Base-by-base conservation (phyloP, 2,113 vertebrate species). In the Sardina pilchardus region DNA sequence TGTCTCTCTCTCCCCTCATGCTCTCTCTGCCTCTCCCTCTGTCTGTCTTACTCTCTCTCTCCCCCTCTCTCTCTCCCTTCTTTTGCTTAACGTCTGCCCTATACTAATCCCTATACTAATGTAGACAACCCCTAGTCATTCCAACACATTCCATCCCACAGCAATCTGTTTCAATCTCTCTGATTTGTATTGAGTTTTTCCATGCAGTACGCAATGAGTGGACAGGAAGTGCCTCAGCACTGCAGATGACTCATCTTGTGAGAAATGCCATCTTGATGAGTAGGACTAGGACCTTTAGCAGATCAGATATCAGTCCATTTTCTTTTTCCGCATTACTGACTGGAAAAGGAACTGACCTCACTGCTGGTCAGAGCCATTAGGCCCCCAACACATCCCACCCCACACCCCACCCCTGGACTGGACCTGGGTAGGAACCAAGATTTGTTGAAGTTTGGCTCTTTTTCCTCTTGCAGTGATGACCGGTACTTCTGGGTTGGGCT, bases 401-500 rank as follows among this genome's bases (percentile, higher is more conserved):
- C 1, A 5, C 39, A 42, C 39, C 39, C 39, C 1, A 5, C 4
- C 19, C 53, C 53, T 6, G 3, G 21, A 59, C 4, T 24, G 21
- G 1, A 3, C 6, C 4, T 24, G 6, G 53, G 53, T 6, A 21
- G 4, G 53, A 30, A 63, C n/a, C 59, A 24, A 63, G 21, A n/a
- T 63, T 6, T 67, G 26, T 67, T 26, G 9, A 71, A 59, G 21
- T 24, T 24, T 19, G 53, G 1, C 19, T 59, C 53, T 59, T 6
- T 71, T 26, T 71, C 34, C 26, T 71, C 63, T 71, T 71, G 63
- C 34, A 78, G 71, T 78, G 92, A 97, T 91, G 94, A 94, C 85
- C 96, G 97, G 45, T 97, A 95, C 95, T 95, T 99, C 88, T 99
- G 98, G 98, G 93, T 97, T 26, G 98, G 98, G 85, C 95, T 99